Evolutionary conservation across 2,888 invertebrate species (phyloP), one percentile per base, ranked within the genome.

Genomic region (Quadroppia sp.): DNA sequence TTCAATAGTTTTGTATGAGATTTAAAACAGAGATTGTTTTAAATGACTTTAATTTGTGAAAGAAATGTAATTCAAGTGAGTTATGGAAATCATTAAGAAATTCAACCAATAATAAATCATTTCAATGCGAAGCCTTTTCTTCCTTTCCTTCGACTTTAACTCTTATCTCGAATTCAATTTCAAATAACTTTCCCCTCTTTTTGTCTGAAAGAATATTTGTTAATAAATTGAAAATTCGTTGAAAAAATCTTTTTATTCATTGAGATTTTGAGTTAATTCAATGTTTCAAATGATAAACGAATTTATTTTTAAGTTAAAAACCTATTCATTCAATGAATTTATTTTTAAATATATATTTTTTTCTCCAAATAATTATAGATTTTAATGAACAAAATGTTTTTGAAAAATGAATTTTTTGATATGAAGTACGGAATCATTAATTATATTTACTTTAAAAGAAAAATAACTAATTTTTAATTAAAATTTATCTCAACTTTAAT

Each of bases 71-170:
- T 28, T 64, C 40, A 40, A 20, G 64, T 64, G 64, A 64, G 23
- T 40, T 64, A 64, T 64, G 64, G 64, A 53, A 56, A 64, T 40
- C 64, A 64, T 64, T 64, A 64, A 64, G 36, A 23, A 64, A 40
- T 11, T 3, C 36, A 53, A n/a, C 28, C 36, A 64, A 36, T 64
- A n/a, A 64, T 64, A 64, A 64, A 64, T 64, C 64, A 64, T 64
- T 64, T 40, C 36, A 64, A 64, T 40, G 36, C 9, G 30, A 40
- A 23, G 40, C 17, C 30, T 13, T 28, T 30, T 56, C 56, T 56
- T 30, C 23, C 56, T 56, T 15, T 56, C 50, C 15, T 36, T 36
- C 4, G 9, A 9, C 4, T 4, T 50, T 50, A 20, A 53, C 53
- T 53, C 53, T 53, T 53, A 53, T 53, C 53, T 53, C 36, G 20